A percentile compares a stretch with the other conserved stretches of the same genome.
Evolutionary conservation across 2,888 invertebrate genomes (phyloP).

Genomic region (Cosmorhoe ocellata): DNA sequence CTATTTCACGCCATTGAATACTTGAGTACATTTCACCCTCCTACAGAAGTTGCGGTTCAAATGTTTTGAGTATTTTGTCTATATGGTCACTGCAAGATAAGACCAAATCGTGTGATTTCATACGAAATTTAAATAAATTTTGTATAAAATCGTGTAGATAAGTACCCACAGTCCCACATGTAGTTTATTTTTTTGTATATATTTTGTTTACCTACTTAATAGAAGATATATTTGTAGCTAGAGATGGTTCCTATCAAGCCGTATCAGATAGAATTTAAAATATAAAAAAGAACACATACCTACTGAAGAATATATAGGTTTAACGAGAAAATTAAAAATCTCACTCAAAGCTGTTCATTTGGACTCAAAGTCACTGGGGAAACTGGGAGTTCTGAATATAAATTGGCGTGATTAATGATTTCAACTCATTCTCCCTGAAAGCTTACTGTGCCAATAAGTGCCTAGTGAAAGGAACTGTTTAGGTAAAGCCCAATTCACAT

Average conservation of each 20-base stretch:
- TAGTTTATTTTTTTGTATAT: no score
- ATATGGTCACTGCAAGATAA: no score
- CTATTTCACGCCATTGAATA: constrained; percentile 67
- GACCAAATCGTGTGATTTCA: no score
- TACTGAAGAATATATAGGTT: neutral
- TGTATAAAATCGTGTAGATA: no score
- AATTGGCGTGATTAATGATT: constrained; percentile 44
- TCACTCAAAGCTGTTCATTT: constrained; percentile 40
- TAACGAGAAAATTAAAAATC: constrained; percentile 30
- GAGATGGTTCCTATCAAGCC: no score
- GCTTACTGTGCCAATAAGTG: constrained; percentile 39
- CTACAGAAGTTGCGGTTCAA: constrained; percentile 47
- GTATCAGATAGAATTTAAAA: no score
- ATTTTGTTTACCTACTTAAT: no score
- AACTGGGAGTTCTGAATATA: constrained; percentile 41
- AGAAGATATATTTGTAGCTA: no score
- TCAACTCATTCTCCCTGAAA: constrained; percentile 37
- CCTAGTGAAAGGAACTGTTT: constrained; percentile 33
- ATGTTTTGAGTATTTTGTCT: constrained; percentile 44
- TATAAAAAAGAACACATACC: no score
- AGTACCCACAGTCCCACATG: no score
- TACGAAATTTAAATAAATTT: no score
- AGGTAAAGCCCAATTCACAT: constrained; percentile 29
- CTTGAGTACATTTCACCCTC: constrained; percentile 60
- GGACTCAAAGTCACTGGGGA: constrained; percentile 35